These are phyloP conservation scores for Volucella inflata DNA, from an alignment of 2,888 invertebrate species.

Conservation along the genomic window DNA sequence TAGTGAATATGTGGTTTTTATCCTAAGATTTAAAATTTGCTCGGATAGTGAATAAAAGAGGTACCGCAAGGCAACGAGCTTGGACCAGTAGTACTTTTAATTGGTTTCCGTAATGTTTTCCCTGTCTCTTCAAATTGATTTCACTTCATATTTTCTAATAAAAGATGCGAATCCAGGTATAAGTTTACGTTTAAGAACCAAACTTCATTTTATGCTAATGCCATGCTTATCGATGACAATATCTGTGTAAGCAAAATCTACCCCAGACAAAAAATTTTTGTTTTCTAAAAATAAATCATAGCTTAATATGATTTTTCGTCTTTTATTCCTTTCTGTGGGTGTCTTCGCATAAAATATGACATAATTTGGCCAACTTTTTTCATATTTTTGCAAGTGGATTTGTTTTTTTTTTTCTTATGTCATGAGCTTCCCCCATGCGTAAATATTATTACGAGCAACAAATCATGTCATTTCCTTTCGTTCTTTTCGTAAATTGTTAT, in stretches of 20 bases:
- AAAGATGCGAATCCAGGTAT: too few relatives aligned
- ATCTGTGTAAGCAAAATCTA: not conserved
- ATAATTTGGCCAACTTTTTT: not conserved
- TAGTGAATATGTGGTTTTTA: too few relatives aligned
- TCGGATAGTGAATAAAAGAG: too few relatives aligned
- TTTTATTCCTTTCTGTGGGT: not conserved
- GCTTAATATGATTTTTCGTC: slow-evolving; percentile 7
- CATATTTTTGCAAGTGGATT: slow-evolving; percentile 11
- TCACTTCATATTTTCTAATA: too few relatives aligned
- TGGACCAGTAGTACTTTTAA: too few relatives aligned
- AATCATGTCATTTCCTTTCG: slow-evolving; percentile 25
- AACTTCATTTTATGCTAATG: too few relatives aligned
- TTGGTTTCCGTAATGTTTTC: too few relatives aligned
- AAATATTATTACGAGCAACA: not conserved
- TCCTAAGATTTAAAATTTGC: too few relatives aligned
- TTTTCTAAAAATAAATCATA: slow-evolving; percentile 22
- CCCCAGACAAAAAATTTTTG: slow-evolving; percentile 8
- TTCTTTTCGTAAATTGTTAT: slow-evolving; percentile 27
- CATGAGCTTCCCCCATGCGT: slow-evolving; percentile 9
- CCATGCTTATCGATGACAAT: not conserved
- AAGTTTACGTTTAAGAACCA: too few relatives aligned
- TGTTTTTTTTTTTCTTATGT: not conserved
- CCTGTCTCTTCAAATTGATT: too few relatives aligned
- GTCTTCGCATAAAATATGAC: slow-evolving; percentile 20
- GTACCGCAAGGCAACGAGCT: too few relatives aligned